Evolutionary conservation across 2,797 vertebrate genomes (phyloP).

Genomic region (Limnodromus scolopaceus): DNA sequence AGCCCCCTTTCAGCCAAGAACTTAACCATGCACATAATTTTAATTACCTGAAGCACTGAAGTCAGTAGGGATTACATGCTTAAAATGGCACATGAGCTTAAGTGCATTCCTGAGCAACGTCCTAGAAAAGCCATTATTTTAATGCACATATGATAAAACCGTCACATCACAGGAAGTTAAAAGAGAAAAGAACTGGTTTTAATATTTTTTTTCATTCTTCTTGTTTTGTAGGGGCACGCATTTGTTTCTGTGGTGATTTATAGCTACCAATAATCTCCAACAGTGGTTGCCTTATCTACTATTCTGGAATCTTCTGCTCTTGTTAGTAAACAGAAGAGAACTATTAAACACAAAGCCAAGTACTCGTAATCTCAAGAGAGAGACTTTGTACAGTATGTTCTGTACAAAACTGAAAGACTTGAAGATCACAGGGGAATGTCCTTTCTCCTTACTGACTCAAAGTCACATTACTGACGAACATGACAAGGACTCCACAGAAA

Average conservation of each 20-base stretch:
- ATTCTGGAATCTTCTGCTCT: neutral
- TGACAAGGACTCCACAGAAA: constrained; percentile 77
- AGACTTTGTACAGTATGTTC: constrained; percentile 85
- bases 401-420: constrained; percentile 96
- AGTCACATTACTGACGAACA: constrained; percentile 81
- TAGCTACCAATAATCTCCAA: neutral
- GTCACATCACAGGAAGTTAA: neutral
- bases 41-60: neutral
- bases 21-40: neutral
- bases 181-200: neutral
- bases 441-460: constrained; percentile 88
- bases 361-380: neutral
- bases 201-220: neutral
- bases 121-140: neutral
- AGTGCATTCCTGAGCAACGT: neutral
- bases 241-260: constrained; percentile 29
- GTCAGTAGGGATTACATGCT: neutral
- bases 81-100: neutral
- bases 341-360: neutral
- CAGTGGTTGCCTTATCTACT: neutral
- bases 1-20: neutral
- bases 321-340: constrained; percentile 20
- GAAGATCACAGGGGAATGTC: constrained; percentile 94
- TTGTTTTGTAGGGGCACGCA: neutral
- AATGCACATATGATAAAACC: neutral